phyloP scores from a whole-genome alignment of 2,888 invertebrate species.

The Drosophila percnosoma region DNA sequence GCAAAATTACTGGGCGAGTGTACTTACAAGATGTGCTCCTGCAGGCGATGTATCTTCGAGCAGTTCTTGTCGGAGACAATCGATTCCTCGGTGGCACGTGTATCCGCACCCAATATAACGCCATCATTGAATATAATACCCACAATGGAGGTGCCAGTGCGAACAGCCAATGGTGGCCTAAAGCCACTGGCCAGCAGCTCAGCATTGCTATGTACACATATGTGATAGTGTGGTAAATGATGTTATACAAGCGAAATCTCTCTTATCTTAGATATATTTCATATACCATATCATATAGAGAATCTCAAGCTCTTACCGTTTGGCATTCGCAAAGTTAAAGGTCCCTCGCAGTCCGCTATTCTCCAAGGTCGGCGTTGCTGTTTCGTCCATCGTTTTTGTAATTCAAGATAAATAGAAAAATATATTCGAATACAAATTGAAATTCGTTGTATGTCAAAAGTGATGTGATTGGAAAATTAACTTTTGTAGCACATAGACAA shows the following conservation, averaged over 20 bases:
- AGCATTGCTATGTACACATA: constrained; percentile 90
- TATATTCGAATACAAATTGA: not conserved
- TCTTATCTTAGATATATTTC: not conserved
- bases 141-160: constrained; percentile 99
- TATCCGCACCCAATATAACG: constrained; percentile 99
- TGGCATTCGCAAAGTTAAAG: constrained; percentile 93
- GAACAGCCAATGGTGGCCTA: constrained; percentile 92
- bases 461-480: constrained; percentile 7
- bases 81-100: constrained; percentile 97
- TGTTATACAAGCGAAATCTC: not conserved
- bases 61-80: constrained; percentile 99
- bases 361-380: not conserved
- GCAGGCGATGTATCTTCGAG: constrained; percentile 95
- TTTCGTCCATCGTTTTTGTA: constrained; percentile 21
- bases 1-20: not conserved
- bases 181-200: constrained; percentile 91
- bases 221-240: not conserved
- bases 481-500: not conserved
- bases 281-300: not conserved
- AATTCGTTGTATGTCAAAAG: not conserved
- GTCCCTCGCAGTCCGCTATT: constrained; percentile 84
- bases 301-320: constrained; percentile 87
- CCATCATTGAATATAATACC: constrained; percentile 96
- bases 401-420: not conserved
- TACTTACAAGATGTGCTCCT: constrained; percentile 94